A percentile compares a stretch with the other conserved stretches of the same genome.
Evolutionary conservation across 2,888 invertebrate species (phyloP).

Genomic region (Ernsta delagoae): DNA sequence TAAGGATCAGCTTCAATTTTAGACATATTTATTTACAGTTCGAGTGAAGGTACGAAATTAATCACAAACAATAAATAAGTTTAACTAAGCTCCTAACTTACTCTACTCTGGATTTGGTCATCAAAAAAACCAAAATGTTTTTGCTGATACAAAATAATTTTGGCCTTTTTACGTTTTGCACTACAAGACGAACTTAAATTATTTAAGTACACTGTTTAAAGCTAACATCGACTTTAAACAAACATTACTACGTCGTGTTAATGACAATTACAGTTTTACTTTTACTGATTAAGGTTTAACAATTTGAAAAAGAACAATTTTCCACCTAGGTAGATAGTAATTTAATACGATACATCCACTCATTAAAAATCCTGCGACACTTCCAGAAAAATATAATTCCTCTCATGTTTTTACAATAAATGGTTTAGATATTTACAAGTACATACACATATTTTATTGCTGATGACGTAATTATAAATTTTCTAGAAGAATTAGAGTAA

Average conservation of each 20-base stretch:
- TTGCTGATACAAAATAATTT: conserved; percentile 63
- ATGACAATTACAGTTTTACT: conserved; percentile 43
- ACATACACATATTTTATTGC: conserved; percentile 79
- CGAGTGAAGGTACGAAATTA: conserved; percentile 77
- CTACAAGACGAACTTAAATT: conserved; percentile 61
- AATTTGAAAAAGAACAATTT: conserved; percentile 38
- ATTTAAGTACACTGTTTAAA: conserved; percentile 66
- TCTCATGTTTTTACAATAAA: conserved; percentile 74
- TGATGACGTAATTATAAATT: conserved; percentile 75
- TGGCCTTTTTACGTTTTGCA: conserved; percentile 60
- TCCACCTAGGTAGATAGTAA: conserved; percentile 42
- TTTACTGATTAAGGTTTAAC: conserved; percentile 41
- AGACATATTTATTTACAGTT: conserved; percentile 80
- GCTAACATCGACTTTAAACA: conserved; percentile 69
- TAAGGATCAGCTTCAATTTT: conserved; percentile 80
- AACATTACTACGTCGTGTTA: conserved; percentile 58
- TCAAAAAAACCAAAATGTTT: conserved; percentile 61
- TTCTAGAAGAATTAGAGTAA: conserved; percentile 69
- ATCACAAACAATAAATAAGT: conserved; percentile 80
- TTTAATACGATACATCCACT: conserved; percentile 48
- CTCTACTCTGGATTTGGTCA: conserved; percentile 75
- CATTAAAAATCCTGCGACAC: conserved; percentile 58
- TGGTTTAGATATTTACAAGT: conserved; percentile 78
- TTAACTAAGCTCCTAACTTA: conserved; percentile 70
- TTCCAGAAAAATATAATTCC: conserved; percentile 81